Conservation (phyloP, 2,888 invertebrate genomes). For the Polylopha cassiicola region DNA sequence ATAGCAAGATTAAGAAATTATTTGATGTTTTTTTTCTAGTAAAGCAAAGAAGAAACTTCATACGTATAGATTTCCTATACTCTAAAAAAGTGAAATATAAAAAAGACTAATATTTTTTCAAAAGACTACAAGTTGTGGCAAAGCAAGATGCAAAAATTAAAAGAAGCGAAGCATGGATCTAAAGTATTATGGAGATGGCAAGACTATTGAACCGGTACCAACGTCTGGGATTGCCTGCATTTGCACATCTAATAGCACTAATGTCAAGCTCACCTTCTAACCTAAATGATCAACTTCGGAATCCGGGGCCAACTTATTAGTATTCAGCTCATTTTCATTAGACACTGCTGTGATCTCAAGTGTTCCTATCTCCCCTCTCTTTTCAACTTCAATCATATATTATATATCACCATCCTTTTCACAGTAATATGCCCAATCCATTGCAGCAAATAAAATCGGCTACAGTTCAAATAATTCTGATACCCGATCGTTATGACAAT, state of each 20-base stretch:
- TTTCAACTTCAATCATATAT: conserved; percentile 33
- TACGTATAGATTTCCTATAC: too few species aligned
- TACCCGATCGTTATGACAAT: conserved; percentile 39
- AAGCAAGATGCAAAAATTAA: conserved; percentile 22
- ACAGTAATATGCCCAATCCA: conserved; percentile 53
- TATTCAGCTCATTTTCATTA: conserved; percentile 53
- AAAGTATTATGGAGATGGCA: too few species aligned
- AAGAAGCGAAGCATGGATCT: conserved; percentile 11
- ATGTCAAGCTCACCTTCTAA: conserved; percentile 71
- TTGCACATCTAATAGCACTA: conserved; percentile 64
- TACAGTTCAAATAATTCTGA: conserved; percentile 47
- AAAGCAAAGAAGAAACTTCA: too few species aligned
- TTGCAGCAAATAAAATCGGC: conserved; percentile 45
- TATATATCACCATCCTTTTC: conserved; percentile 44
- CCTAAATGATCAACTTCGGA: conserved; percentile 64
- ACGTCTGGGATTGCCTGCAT: conserved; percentile 35
- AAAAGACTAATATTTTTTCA: too few species aligned
- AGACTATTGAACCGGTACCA: too few species aligned
- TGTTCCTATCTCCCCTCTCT: conserved; percentile 51
- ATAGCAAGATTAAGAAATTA: too few species aligned
- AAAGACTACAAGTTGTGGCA: too few species aligned
- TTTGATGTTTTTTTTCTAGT: too few species aligned
- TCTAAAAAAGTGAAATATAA: too few species aligned
- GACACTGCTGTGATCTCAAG: conserved; percentile 60
- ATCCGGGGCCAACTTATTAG: conserved; percentile 59